Evolutionary conservation across 2,113 vertebrate species (phyloP).

Genomic region (Rallus limicola): DNA sequence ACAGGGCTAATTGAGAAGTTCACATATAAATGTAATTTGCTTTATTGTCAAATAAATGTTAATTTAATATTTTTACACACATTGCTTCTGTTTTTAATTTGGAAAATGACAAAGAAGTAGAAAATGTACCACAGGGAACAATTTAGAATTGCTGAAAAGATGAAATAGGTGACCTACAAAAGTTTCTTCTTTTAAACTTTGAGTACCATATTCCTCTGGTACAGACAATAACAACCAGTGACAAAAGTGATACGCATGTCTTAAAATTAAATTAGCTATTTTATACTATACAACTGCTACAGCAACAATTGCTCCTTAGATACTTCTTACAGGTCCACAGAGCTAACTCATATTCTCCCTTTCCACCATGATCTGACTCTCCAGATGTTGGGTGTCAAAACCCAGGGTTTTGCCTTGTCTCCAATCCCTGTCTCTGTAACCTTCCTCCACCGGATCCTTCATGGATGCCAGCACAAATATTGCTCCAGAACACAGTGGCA

Average conservation of each 20-base stretch:
- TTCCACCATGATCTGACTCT: not conserved
- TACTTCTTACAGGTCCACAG: not conserved
- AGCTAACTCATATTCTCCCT: not conserved
- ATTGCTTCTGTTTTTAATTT: slow-evolving; percentile 70
- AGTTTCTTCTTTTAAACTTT: slow-evolving; percentile 33
- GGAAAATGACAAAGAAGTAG: slow-evolving; percentile 45
- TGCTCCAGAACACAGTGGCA: accelerated
- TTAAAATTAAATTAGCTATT: slow-evolving; percentile 25
- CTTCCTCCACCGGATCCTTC: not conserved
- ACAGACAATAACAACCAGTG: not conserved
- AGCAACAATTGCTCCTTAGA: not conserved
- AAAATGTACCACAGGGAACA: slow-evolving; percentile 33
- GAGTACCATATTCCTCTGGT: slow-evolving; percentile 15
- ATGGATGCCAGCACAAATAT: not conserved
- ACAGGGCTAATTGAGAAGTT: slow-evolving; percentile 68
- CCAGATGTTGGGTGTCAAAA: not conserved
- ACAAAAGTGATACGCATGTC: not conserved
- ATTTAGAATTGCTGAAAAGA: slow-evolving; percentile 23
- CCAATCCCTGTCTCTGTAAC: not conserved
- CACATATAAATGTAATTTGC: slow-evolving; percentile 66
- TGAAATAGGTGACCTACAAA: slow-evolving; percentile 45
- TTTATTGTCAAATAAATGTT: slow-evolving; percentile 73
- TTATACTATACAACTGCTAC: not conserved
- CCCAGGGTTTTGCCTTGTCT: not conserved
- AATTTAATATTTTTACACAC: slow-evolving; percentile 66